These are phyloP conservation scores for Prosopocoilus inquinatus DNA, from an alignment of 2,888 invertebrate species.

Conservation along the genomic window DNA sequence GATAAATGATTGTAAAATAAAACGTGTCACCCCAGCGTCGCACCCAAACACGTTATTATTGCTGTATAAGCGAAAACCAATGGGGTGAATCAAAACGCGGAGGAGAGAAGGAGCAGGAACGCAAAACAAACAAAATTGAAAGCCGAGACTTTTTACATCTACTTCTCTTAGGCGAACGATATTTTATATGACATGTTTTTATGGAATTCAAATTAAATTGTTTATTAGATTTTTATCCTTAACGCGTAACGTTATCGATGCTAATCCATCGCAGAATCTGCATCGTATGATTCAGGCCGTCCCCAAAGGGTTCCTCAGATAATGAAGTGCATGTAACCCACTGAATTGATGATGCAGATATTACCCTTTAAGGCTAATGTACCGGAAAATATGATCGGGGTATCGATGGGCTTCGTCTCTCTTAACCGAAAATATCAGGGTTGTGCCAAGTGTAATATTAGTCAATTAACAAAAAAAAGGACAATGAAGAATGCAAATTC, in stretches of 20 bases:
- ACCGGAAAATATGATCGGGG: slow-evolving; percentile 11
- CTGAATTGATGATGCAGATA: slow-evolving; percentile 5
- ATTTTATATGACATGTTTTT: no score
- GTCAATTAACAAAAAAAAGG: no score
- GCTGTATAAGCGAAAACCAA: slow-evolving; percentile 44
- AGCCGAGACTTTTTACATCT: neutral
- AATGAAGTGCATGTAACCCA: slow-evolving; percentile 4
- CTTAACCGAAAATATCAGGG: slow-evolving; percentile 3
- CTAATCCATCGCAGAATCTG: no score
- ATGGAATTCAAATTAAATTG: no score
- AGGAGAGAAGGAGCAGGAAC: slow-evolving; percentile 31
- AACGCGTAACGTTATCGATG: no score
- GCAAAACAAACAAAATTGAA: slow-evolving; percentile 15
- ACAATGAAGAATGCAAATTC: no score
- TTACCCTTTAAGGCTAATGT: slow-evolving; percentile 13
- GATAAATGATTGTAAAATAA: slow-evolving; percentile 52
- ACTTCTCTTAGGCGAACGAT: no score
- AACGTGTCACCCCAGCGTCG: slow-evolving; percentile 39
- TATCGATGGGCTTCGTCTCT: slow-evolving; percentile 5
- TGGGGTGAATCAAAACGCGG: slow-evolving; percentile 43
- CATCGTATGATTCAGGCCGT: neutral
- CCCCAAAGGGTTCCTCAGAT: neutral
- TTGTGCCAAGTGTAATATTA: neutral
- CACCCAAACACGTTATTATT: slow-evolving; percentile 42
- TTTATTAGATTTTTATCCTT: no score